These are phyloP conservation scores for Sussaba pulchella DNA, from an alignment of 2,888 invertebrate genomes.

Conservation along the genomic window DNA sequence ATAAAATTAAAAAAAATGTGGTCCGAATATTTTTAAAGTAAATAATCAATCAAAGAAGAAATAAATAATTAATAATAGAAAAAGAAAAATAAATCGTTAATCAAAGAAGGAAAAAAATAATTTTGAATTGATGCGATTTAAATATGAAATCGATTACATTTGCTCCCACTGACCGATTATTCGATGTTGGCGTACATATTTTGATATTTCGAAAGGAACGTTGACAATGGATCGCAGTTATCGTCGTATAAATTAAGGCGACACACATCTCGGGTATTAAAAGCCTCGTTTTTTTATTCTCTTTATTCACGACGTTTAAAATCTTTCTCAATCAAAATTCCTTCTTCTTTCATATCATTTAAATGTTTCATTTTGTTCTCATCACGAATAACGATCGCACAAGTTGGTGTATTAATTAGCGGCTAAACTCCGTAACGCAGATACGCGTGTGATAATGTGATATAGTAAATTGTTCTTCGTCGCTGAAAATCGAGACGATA, in stretches of 20 bases:
- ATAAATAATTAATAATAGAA: no score
- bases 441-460: constrained; percentile 20
- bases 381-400: constrained; percentile 55
- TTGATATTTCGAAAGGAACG: no score
- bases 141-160: no score
- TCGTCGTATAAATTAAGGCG: constrained; percentile 11
- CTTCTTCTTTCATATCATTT: neutral
- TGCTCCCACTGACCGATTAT: no score
- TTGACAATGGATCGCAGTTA: neutral
- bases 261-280: constrained; percentile 50
- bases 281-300: constrained; percentile 61
- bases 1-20: no score
- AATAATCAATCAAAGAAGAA: no score
- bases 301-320: constrained; percentile 56
- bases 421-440: constrained; percentile 47
- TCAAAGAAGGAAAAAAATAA: no score
- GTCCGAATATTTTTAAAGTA: no score
- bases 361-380: constrained; percentile 14
- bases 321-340: constrained; percentile 44
- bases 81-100: no score
- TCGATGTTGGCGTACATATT: no score
- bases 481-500: constrained; percentile 53
- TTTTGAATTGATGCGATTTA: no score
- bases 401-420: constrained; percentile 27
- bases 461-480: constrained; percentile 27